Percentiles rank a stretch among this genome's conserved stretches.
phyloP scores from a whole-genome alignment of 2,797 vertebrate species.

The Bradypodion ventrale region DNA sequence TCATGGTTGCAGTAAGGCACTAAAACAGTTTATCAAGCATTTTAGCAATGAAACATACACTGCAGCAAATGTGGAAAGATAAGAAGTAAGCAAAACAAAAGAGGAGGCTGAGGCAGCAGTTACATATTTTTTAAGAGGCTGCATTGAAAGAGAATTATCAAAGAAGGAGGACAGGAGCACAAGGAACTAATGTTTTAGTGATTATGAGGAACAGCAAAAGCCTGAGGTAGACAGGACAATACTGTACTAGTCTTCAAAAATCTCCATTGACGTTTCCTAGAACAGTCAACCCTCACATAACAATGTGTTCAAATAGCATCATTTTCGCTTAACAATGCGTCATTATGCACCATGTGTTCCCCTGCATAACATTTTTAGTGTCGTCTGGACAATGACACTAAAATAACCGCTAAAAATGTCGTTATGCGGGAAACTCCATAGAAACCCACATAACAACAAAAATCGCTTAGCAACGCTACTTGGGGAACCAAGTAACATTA shows the following conservation, averaged over 20 bases:
- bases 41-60: conserved; percentile 5
- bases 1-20: not conserved
- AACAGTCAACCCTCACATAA: no score
- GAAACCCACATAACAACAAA: no score
- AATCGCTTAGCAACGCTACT: no score
- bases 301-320: no score
- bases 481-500: no score
- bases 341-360: no score
- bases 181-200: not conserved
- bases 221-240: not conserved
- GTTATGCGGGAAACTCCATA: no score
- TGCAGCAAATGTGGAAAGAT: conserved; percentile 6
- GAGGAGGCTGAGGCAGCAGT: conserved; percentile 10
- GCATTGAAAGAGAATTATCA: not conserved
- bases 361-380: no score
- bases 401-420: no score
- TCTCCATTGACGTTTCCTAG: not conserved
- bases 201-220: not conserved
- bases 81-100: conserved; percentile 16
- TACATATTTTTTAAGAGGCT: conserved; percentile 6
- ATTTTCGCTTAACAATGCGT: no score
- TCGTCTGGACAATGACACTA: no score
- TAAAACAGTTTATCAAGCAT: not conserved
- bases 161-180: not conserved
- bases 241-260: not conserved